Evolutionary conservation across 1,140 invertebrate genomes (phyloP).

Genomic region (Anthonomus grandis): DNA sequence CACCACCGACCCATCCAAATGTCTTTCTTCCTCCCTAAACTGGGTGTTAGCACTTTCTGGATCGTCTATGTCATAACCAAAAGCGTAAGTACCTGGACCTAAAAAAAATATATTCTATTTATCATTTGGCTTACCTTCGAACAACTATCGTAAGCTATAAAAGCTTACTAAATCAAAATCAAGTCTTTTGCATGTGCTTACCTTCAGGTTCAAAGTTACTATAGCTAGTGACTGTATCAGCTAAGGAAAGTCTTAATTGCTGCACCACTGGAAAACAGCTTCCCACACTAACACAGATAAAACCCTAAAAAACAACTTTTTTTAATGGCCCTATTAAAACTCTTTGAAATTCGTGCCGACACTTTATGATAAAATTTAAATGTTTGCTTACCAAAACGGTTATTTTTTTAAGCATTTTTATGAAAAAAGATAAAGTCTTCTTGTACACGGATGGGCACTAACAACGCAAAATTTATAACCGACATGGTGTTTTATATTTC

Average conservation of each 20-base stretch:
- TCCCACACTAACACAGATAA: too few relatives aligned
- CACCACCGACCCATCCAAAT: constrained; percentile 61
- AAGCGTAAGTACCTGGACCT: constrained; percentile 64
- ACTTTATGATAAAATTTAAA: too few relatives aligned
- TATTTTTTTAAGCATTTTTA: too few relatives aligned
- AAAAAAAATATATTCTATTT: neutral
- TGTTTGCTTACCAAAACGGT: too few relatives aligned
- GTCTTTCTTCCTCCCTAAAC: constrained; percentile 62
- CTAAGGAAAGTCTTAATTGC: constrained; percentile 27
- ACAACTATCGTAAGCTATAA: neutral
- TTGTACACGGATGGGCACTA: too few relatives aligned
- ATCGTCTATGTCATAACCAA: constrained; percentile 66
- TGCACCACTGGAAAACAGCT: neutral
- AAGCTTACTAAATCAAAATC: neutral
- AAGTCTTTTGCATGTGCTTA: constrained; percentile 5
- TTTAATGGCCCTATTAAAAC: too few relatives aligned
- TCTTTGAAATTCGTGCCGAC: too few relatives aligned
- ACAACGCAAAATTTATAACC: too few relatives aligned
- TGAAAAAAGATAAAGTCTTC: too few relatives aligned
- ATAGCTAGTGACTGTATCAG: constrained; percentile 41
- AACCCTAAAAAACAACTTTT: too few relatives aligned
- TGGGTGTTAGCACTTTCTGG: constrained; percentile 60
- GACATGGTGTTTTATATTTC: too few relatives aligned
- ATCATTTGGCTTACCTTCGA: neutral
- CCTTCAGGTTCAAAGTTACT: constrained; percentile 41